Base-by-base conservation (phyloP, 2,888 invertebrate species). In the Melipona beecheii region DNA sequence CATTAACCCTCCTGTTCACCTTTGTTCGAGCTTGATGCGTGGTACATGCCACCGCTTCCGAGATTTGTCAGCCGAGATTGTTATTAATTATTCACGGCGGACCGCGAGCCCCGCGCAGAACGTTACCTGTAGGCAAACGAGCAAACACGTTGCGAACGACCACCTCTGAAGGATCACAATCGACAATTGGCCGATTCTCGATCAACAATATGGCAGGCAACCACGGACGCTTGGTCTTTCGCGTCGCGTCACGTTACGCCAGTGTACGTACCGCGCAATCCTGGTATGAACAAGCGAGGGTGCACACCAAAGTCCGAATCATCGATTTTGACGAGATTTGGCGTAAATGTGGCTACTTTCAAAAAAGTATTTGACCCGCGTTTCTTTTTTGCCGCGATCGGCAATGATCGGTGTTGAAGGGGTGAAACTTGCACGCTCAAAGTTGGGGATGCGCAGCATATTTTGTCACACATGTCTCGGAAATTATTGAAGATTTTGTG, bases 51-150 rank as follows among this genome's bases (percentile, higher is more conserved):
- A 71, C 74, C 65, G 70, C 78, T 80, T 78, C 81, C 74, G 74
- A 81, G 86, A 88, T 88, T 89, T 88, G 88, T 86, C 85, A 84
- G 83, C 81, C 82, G 78, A 43, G 43, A 72, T 84, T 86, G 88
- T 89, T 90, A 87, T 90, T 90, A 89, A 89, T 87, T 90, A 90
- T 90, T 90, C 88, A 78, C 83, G 81, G 84, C 79, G 49, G 73
- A 36, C 73, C 81, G 83, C 81, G 69, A 74, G 78, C 68, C 73
- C 17, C 68, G 66, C 64, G 66, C 9, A 43, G 43, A 43, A 9
- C 43, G 43, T 43, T 87, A 88, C 85, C 87, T 87, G 87, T 85
- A 88, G 83, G 66, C 85, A 50, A 43, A 24, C 66, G 50, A n/a
- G 15, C 43, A 43, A 43, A 43, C 43, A 5, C 5, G 36, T 17